A percentile compares a stretch with the other conserved stretches of the same genome.
These are phyloP conservation scores for Cepaea nemoralis DNA, from an alignment of 1,140 invertebrate species.

Conservation along the genomic window DNA sequence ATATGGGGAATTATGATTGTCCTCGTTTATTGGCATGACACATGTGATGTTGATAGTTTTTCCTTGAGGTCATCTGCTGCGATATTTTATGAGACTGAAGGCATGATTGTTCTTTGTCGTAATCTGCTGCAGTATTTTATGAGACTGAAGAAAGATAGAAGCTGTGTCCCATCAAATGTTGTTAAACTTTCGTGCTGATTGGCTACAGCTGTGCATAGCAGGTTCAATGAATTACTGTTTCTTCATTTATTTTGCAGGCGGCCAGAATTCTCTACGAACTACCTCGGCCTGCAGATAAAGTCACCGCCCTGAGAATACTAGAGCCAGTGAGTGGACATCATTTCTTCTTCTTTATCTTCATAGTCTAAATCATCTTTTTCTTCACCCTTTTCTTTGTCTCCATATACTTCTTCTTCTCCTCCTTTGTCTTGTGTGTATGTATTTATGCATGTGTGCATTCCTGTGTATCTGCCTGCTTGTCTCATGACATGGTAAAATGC, in stretches of 20 bases:
- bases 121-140: neutral
- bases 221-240: neutral
- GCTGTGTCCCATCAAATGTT: neutral
- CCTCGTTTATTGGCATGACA: no score
- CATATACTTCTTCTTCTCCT: no score
- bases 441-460: no score
- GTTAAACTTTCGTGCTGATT: neutral
- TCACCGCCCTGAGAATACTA: conserved; percentile 63
- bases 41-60: no score
- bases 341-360: no score
- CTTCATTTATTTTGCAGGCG: conserved; percentile 55
- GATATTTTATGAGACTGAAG: neutral
- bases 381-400: no score
- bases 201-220: neutral
- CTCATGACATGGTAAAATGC: no score
- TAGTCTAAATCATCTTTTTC: no score
- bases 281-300: conserved; percentile 64
- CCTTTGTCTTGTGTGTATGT: no score
- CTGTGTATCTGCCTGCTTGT: no score
- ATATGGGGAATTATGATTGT: no score
- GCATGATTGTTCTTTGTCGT: neutral
- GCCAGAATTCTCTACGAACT: conserved; percentile 59
- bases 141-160: neutral
- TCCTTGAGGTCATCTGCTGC: neutral
- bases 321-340: conserved; percentile 66